Evolutionary conservation across 37 sponge, comb jelly and placozoan species (phyloP).

Genomic region (Ephydatia muelleri): DNA sequence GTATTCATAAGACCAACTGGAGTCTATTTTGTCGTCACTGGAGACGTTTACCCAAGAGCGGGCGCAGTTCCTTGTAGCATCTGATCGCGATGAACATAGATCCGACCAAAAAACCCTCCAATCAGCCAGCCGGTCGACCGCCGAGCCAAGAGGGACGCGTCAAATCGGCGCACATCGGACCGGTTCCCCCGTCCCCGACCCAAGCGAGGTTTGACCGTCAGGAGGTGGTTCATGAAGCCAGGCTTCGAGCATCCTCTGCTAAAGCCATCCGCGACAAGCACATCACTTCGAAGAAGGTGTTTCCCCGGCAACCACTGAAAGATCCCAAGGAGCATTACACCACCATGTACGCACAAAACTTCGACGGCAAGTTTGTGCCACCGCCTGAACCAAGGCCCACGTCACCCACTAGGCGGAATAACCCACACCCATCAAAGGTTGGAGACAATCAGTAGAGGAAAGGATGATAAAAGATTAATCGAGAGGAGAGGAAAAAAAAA

Average conservation of each 20-base stretch:
- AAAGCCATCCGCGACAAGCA: conserved; percentile 53
- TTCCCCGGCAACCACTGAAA: conserved; percentile 15
- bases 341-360: conserved; percentile 57
- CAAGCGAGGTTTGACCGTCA: not conserved
- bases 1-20: no score
- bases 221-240: conserved; percentile 9
- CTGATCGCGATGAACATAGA: not conserved
- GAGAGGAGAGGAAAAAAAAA: not conserved
- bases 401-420: conserved; percentile 79
- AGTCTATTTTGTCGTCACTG: not conserved
- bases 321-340: conserved; percentile 32
- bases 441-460: no score
- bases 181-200: conserved; percentile 49
- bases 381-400: conserved; percentile 66
- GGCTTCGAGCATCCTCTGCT: conserved; percentile 56
- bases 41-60: not conserved
- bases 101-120: not conserved
- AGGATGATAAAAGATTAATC: no score
- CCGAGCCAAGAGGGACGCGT: conserved; percentile 5
- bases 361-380: conserved; percentile 40
- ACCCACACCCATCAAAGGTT: conserved; percentile 78
- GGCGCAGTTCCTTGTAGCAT: no score
- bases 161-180: conserved; percentile 63
- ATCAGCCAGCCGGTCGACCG: no score
- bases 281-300: conserved; percentile 40